Conservation (phyloP, 2,113 vertebrate genomes). For the Bothrops jararaca region DNA sequence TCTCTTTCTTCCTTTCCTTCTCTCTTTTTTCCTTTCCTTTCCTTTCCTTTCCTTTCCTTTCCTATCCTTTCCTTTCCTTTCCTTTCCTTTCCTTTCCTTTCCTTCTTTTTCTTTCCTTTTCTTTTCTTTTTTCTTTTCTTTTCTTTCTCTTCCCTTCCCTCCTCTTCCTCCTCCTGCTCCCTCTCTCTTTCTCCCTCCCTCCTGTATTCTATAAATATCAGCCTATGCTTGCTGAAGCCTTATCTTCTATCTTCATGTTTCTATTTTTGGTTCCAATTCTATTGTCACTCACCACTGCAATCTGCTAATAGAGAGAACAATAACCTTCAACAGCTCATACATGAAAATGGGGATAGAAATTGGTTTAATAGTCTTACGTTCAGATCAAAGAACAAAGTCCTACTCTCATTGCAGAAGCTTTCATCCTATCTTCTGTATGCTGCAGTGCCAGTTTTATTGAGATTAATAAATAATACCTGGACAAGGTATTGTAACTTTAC, state of each 20-base stretch:
- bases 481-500: no score
- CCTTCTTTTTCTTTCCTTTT: neutral
- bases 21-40: no score
- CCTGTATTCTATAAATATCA: neutral
- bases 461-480: no score
- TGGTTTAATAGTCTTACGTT: neutral
- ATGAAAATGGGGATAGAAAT: neutral
- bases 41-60: no score
- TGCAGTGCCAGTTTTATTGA: neutral
- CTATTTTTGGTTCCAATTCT: neutral
- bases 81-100: no score
- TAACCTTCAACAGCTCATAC: neutral
- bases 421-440: neutral
- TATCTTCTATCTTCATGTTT: neutral
- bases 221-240: neutral
- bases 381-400: neutral
- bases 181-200: neutral
- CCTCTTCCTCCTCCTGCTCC: neutral
- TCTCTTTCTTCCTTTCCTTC: neutral
- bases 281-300: neutral
- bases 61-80: no score
- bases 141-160: no score
- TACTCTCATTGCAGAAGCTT: neutral
- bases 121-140: rapidly evolving
- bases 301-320: neutral